Evolutionary conservation across 1,140 invertebrate species (phyloP), one percentile per base, ranked within the genome.

Genomic region (Eupristina koningsbergeri): DNA sequence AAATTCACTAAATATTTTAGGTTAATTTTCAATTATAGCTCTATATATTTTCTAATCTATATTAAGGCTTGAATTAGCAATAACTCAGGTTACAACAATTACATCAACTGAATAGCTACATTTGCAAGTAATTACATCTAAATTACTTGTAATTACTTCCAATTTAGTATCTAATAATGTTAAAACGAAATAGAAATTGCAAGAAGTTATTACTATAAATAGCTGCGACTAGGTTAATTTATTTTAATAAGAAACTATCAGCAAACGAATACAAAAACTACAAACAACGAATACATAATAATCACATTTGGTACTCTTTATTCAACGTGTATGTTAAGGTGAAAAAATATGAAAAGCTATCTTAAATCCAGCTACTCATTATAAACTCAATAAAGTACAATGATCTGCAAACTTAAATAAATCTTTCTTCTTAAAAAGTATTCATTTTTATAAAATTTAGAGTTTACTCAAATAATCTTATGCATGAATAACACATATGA

Each of bases 91-190:
- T 41, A 26, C 8, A 41, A 41, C 67, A 11, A 39, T 41, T 71
- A 71, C 31, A 36, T 69, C 67, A 41, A 41, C 36, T n/a, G 26
- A 71, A 41, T 71, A 71, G 67, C 36, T 71, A 71, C 36, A 41
- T 41, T 71, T 41, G 6, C 36, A n/a, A 71, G 39, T 71, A 71
- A 71, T 71, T 71, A 71, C 67, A n/a, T 11, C 29, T 71, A n/a
- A 22, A 71, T 26, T 8, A 8, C 39, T 26, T 41, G 39, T 71
- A 71, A 71, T 71, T 71, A 41, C 36, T 34, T 71, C 26, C 8
- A 9, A 71, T 22, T 71, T 71, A 71, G 39, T 41, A 17, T n/a
- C 19, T 41, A 22, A 41, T 71, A 71, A 71, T 41, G 17, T 1
- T 41, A 39, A 71, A 71, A 71, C 7, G 36, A 22, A 58, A 58